Base-by-base conservation (phyloP, 2,113 vertebrate genomes). In the Talpa occidentalis region DNA sequence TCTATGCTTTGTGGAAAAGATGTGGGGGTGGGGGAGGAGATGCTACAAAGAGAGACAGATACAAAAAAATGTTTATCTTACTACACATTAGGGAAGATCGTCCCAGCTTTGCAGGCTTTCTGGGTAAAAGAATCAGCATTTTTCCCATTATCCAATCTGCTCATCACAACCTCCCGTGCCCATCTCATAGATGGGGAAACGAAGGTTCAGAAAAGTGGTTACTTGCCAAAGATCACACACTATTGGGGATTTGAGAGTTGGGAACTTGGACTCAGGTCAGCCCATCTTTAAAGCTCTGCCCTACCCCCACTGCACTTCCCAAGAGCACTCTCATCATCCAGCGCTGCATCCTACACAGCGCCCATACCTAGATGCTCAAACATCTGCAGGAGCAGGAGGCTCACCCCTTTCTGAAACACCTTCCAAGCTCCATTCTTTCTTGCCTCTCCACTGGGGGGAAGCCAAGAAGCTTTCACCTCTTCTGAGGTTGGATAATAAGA, bases 171-270 rank as follows among this genome's bases (percentile, higher is more conserved):
- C 40, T 77, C 26, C n/a, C 35, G 3, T 73, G 10, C n/a, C 73
- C 88, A 78, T 88, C 84, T 88, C 52, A 32, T 40, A 84, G 77
- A 78, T 10, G 21, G 69, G 49, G 37, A 96, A 84, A 86, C 32
- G 14, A 42, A 74, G 64, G 24, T 54, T 78, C 73, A 10, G 79
- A 81, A 59, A 60, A 54, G 40, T 56, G 21, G 15, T 74, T 11
- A 84, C 24, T 26, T 85, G 32, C 37, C 73, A 60, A 59, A 90
- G n/a, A 30, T 74, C 37, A 72, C 37, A 72, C 16, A 52, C 10
- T 47, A 44, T 66, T 54, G 44, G 67, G 42, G 19, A 89, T n/a
- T 35, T 67, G 11, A 44, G 42, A 84, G 37, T 15, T 73, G 14
- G 19, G 47, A 59, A 70, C 28, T 59, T 44, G 10, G 47, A 16